A percentile compares a stretch with the other conserved stretches of the same genome.
phyloP scores from a whole-genome alignment of 2,113 vertebrate species.

The Xenopus laevis region DNA sequence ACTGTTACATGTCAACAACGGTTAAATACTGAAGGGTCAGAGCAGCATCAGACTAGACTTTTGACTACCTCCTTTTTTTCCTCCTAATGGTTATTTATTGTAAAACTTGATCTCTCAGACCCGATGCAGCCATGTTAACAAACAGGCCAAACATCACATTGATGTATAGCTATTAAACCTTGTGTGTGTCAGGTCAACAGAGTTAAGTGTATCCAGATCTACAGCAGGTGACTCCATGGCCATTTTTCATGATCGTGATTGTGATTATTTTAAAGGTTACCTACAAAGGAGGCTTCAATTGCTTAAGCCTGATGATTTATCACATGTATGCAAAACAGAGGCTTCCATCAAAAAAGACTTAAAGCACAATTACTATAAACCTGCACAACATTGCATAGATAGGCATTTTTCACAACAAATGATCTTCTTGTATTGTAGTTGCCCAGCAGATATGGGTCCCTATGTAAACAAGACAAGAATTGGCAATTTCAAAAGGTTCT shows the following conservation, averaged over 20 bases:
- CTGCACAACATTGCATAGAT: background rate
- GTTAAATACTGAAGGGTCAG: slow-evolving; percentile 5
- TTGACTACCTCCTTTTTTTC: slow-evolving; percentile 48
- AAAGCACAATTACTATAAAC: too few species aligned
- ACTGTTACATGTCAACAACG: slow-evolving; percentile 40
- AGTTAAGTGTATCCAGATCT: slow-evolving; percentile 21
- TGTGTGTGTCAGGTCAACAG: slow-evolving; percentile 18
- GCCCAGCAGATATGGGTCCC: too few species aligned
- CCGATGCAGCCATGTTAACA: slow-evolving; percentile 33
- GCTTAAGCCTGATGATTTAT: background rate
- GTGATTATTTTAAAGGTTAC: slow-evolving; percentile 3
- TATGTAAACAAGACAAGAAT: too few species aligned
- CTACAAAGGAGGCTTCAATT: background rate
- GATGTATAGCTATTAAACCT: background rate
- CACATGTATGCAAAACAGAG: background rate
- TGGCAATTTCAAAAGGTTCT: too few species aligned
- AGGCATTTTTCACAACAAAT: background rate
- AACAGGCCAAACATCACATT: slow-evolving; percentile 34
- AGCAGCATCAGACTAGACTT: background rate
- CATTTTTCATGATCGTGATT: background rate
- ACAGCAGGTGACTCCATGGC: slow-evolving; percentile 4
- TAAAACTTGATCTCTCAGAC: slow-evolving; percentile 42
- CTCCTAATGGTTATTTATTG: slow-evolving; percentile 28
- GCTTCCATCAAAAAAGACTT: background rate
- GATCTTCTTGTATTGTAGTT: too few species aligned